Evolutionary conservation across 2,113 vertebrate species (phyloP), one percentile per base, ranked within the genome.

Genomic region (Petromus typicus): DNA sequence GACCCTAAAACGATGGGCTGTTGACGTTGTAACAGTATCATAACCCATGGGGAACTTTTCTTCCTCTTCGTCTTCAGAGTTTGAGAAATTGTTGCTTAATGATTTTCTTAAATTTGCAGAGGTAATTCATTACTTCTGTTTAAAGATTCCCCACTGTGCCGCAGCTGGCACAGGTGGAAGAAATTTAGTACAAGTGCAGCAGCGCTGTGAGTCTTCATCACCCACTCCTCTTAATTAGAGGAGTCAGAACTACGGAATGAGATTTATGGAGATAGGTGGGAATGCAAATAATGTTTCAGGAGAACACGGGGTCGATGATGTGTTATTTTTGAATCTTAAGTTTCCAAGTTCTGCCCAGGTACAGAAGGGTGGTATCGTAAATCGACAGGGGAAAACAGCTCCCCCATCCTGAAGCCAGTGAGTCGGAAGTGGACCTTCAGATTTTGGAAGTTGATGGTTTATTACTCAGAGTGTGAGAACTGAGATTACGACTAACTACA

Each of bases 101-200:
- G 20, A 27, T 93, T 96, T 90, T 83, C 75, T 94, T 79, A 43
- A 25, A 13, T 89, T 78, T 51, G 63, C 56, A 92, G 43, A 92
- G 43, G 75, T 73, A 92, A 95, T 93, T 90, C 43, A 64, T 83
- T 92, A 91, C 83, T 94, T 75, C 57, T 69, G 57, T 90, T 97
- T 91, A 93, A 97, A 96, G 73, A 83, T 34, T 90, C 56, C 91
- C 82, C 57, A 27, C 93, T 79, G 79, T 90, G 95, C 48, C 20
- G n/a, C 96, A 96, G 66, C 89, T 97, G 86, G 86, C 73, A 88
- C 94, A 97, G 95, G 94, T 97, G 91, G 96, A 75, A 95, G 79
- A 96, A 97, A 96, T 97, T 94, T 96, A 95, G 67, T 45, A 82
- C 84, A 51, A 81, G 48, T 17, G 57, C 37, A 59, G 25, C 48